Conservation (phyloP, 2,888 invertebrate genomes). For the Gnatocerus cornutus region DNA sequence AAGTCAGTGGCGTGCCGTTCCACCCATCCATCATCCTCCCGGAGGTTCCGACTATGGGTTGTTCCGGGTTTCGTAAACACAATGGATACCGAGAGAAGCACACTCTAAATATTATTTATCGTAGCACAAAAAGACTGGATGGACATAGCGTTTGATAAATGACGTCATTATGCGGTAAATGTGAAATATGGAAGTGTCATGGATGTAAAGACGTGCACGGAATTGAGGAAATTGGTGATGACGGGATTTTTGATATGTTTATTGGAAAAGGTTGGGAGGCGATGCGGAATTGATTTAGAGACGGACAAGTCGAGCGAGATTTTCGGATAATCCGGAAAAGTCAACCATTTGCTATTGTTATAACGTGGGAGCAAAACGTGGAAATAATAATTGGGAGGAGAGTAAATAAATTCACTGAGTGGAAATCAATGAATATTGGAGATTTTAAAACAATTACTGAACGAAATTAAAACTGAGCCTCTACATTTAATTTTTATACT, state of each 20-base stretch:
- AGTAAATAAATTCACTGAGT: too few relatives aligned
- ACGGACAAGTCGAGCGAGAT: too few relatives aligned
- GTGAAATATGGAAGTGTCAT: conserved; percentile 26
- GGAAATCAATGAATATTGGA: too few relatives aligned
- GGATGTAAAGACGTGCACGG: conserved; percentile 28
- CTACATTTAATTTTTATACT: too few relatives aligned
- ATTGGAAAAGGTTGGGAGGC: background rate
- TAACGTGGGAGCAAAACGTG: too few relatives aligned
- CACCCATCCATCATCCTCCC: conserved; percentile 17
- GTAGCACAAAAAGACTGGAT: conserved; percentile 36
- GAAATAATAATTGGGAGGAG: too few relatives aligned
- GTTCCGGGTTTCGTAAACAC: conserved; percentile 19
- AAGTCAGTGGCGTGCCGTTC: conserved; percentile 29
- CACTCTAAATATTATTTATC: conserved; percentile 34
- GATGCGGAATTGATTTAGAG: too few relatives aligned
- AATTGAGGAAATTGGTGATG: conserved; percentile 6
- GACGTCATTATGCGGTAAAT: conserved; percentile 38
- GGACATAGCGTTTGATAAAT: conserved; percentile 34
- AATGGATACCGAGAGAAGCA: conserved; percentile 21
- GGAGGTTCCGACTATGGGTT: conserved; percentile 6
- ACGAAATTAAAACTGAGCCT: too few relatives aligned
- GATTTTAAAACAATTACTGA: too few relatives aligned
- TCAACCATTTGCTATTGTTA: too few relatives aligned
- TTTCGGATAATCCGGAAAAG: too few relatives aligned
- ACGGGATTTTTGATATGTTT: conserved; percentile 23